Evolutionary conservation across 2,888 invertebrate species (phyloP).

Genomic region (Camponotus fellah): DNA sequence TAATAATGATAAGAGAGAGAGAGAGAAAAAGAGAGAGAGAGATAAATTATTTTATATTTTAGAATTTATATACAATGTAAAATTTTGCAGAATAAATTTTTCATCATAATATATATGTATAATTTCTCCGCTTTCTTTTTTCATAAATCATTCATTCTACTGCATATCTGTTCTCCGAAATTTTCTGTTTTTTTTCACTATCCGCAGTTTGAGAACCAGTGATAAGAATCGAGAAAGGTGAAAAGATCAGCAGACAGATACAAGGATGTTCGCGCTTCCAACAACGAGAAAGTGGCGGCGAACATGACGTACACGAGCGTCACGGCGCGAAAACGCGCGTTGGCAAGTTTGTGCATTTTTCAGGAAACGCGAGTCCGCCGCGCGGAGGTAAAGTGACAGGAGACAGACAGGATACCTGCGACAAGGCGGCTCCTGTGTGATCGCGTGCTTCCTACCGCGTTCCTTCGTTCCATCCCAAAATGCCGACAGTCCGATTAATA

Average conservation of each 20-base stretch:
- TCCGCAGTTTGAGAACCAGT: not conserved
- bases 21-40: not conserved
- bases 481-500: slow-evolving; percentile 46
- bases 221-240: slow-evolving; percentile 14
- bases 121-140: not conserved
- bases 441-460: slow-evolving; percentile 26
- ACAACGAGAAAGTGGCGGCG: slow-evolving; percentile 12
- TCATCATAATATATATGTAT: not conserved
- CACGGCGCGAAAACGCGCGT: slow-evolving; percentile 39
- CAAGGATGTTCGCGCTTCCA: slow-evolving; percentile 29
- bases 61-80: not conserved
- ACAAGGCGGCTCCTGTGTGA: slow-evolving; percentile 10
- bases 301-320: slow-evolving; percentile 39
- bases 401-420: slow-evolving; percentile 47
- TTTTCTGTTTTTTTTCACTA: not conserved
- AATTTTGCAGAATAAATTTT: not conserved
- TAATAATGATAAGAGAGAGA: not conserved
- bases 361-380: slow-evolving; percentile 52
- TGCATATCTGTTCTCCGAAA: not conserved
- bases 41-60: not conserved
- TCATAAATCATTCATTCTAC: not conserved
- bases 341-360: slow-evolving; percentile 59
- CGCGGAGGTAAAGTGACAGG: slow-evolving; percentile 55
- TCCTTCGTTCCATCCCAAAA: slow-evolving; percentile 8
- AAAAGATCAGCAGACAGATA: slow-evolving; percentile 41